Base-by-base conservation (phyloP, 2,113 vertebrate species). In the Oreotrochilus melanogaster region DNA sequence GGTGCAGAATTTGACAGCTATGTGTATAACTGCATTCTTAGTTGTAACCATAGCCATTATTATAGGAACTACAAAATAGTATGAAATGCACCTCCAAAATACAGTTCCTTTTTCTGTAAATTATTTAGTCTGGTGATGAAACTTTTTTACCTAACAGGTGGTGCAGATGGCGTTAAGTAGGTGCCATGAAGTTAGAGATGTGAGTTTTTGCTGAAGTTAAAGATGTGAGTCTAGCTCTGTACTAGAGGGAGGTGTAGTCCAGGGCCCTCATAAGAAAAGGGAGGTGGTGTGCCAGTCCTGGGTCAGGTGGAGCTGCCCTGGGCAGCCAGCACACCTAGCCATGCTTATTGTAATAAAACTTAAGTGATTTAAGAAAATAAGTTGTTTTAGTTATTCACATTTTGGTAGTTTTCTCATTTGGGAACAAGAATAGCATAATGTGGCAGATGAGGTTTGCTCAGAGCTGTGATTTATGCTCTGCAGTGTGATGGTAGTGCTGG, bases 221-320 rank as follows among this genome's bases (percentile, higher is more conserved):
- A 8, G 19, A 2, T 4, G 9, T 3, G 1, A 56, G 23, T 53
- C 7, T 39, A 39, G 9, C 48, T 65, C n/a, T 0, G 0, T 30
- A 27, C 2, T 22, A 61, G 25, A 51, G 8, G n/a, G 42, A 60
- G n/a, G 24, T 21, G 43, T 30, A 65, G 35, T 61, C 16, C 60
- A 47, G 25, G 9, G 8, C 2, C 1, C 18, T 5, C 14, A 65
- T 19, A 39, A 54, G 58, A 5, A 83, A 35, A 58, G 9, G 18
- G 1, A 61, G 22, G 3, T 56, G 27, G 37, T 19, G 17, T 56
- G 23, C 13, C 42, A 62, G 21, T 31, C 25, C 28, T 1, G 3
- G 8, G 5, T 70, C 31, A 61, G 48, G 18, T 51, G 33, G 31
- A 33, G 10, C 28, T 56, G 10, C 15, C 10, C 2, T 71, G 43